Evolutionary conservation across 2,113 vertebrate species (phyloP).

Genomic region (Gnathonemus echidnorhynchus): DNA sequence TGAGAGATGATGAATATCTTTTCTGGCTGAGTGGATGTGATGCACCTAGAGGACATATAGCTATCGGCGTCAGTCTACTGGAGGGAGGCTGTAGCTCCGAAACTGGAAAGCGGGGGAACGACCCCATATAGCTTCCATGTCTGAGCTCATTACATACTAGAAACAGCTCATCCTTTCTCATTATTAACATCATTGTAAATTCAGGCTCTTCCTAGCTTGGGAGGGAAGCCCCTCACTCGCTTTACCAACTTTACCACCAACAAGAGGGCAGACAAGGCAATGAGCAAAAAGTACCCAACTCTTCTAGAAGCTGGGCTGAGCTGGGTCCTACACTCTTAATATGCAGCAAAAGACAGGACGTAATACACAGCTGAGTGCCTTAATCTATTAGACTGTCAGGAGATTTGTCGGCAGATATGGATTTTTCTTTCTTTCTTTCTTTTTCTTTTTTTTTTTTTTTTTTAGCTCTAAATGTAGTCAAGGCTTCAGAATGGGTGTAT

Average conservation of each 20-base stretch:
- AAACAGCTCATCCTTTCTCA: neutral
- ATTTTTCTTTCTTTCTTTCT: neutral
- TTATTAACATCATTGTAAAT: neutral
- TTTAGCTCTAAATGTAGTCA: constrained; percentile 15
- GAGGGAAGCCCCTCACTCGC: neutral
- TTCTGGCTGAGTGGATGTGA: constrained; percentile 48
- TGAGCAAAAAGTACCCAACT: neutral
- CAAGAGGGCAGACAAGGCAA: neutral
- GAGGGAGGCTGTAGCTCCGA: constrained; percentile 34
- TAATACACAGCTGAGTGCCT: constrained; percentile 10
- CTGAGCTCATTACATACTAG: neutral
- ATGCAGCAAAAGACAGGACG: neutral
- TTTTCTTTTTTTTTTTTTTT: neutral
- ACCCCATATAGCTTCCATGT: neutral
- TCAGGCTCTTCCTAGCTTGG: neutral
- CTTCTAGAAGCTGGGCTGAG: neutral
- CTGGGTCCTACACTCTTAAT: neutral
- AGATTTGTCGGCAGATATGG: constrained; percentile 22
- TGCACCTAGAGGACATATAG: constrained; percentile 41
- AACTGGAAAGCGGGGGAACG: constrained; percentile 2
- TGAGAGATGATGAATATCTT: constrained; percentile 51
- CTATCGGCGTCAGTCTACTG: constrained; percentile 51
- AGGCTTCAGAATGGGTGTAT: constrained; percentile 13
- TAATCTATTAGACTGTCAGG: constrained; percentile 22
- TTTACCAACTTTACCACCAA: neutral